Evolutionary conservation across 2,888 invertebrate genomes (phyloP).

Genomic region (Liopterus haemorrhoidalis): DNA sequence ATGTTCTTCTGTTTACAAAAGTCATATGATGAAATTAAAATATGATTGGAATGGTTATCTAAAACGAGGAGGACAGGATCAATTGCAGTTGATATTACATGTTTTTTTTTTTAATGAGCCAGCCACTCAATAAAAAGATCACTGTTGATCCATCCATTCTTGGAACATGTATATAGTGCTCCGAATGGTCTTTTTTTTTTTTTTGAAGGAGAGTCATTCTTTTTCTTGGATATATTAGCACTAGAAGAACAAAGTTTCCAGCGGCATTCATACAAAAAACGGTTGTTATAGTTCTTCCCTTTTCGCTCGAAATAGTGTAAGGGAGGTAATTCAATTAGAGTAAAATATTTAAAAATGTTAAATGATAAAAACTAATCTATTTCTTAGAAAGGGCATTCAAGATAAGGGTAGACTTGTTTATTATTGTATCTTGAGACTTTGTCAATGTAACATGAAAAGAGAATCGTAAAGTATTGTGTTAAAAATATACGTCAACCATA

Average conservation of each 20-base stretch:
- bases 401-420: too few relatives aligned
- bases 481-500: too few relatives aligned
- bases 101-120: conserved; percentile 18
- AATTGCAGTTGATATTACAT: too few relatives aligned
- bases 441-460: too few relatives aligned
- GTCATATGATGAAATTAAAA: conserved; percentile 10
- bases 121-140: conserved; percentile 29
- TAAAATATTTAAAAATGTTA: too few relatives aligned
- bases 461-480: too few relatives aligned
- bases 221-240: conserved; percentile 44
- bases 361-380: too few relatives aligned
- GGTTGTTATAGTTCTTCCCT: conserved; percentile 40
- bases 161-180: conserved; percentile 33
- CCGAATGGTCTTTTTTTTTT: conserved; percentile 41
- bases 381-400: too few relatives aligned
- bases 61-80: too few relatives aligned
- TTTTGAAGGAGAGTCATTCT: conserved; percentile 39
- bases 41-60: conserved; percentile 11
- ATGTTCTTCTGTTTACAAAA: conserved; percentile 12
- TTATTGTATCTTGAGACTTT: too few relatives aligned
- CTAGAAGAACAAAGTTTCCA: conserved; percentile 41
- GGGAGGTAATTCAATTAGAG: too few relatives aligned
- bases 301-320: conserved; percentile 40
- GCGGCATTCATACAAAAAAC: conserved; percentile 41
- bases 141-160: conserved; percentile 28